These are phyloP conservation scores for Conopomorpha cramerella DNA, from an alignment of 1,140 invertebrate genomes.

Conservation along the genomic window DNA sequence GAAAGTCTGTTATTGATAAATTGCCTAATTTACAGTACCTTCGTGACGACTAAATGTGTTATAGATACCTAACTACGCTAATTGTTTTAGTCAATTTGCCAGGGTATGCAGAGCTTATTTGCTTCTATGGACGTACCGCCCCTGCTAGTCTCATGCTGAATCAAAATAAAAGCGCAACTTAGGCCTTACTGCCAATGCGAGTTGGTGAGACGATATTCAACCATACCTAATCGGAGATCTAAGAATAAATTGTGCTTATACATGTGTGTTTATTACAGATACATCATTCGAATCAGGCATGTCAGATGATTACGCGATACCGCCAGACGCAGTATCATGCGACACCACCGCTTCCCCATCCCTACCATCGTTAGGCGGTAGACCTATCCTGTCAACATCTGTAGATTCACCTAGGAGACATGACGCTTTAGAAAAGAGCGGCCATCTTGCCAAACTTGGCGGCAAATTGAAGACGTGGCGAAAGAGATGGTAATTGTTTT, in stretches of 20 bases:
- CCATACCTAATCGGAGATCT: no score
- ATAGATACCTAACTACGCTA: no score
- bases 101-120: no score
- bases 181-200: no score
- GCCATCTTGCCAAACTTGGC: slow-evolving; percentile 91
- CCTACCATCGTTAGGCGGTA: slow-evolving; percentile 68
- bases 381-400: slow-evolving; percentile 61
- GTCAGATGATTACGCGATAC: slow-evolving; percentile 95
- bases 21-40: no score
- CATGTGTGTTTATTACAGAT: slow-evolving; percentile 64
- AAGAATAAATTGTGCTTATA: not conserved
- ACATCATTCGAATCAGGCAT: slow-evolving; percentile 90
- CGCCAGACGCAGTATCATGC: slow-evolving; percentile 86
- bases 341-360: slow-evolving; percentile 74
- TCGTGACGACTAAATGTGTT: no score
- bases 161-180: no score
- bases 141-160: no score
- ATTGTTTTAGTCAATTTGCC: no score
- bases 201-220: no score
- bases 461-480: slow-evolving; percentile 96
- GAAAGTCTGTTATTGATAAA: no score
- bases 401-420: slow-evolving; percentile 74
- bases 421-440: slow-evolving; percentile 86
- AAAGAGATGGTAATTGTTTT: slow-evolving; percentile 86
- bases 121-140: no score